These are phyloP conservation scores for Neuroterus valhalla DNA, from an alignment of 1,140 invertebrate genomes.

Conservation along the genomic window DNA sequence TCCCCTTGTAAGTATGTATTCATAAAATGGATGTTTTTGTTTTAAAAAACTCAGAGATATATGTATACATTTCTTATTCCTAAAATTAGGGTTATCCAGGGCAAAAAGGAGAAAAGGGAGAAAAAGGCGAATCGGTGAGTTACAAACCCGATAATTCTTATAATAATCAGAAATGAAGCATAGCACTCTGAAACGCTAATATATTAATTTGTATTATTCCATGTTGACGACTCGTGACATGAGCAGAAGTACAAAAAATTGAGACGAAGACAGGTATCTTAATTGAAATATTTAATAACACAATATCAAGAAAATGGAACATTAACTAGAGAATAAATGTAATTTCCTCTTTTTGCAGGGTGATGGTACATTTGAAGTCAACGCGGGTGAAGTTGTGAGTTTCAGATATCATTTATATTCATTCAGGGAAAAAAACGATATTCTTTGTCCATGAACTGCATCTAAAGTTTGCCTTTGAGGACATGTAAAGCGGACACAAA, in stretches of 20 bases:
- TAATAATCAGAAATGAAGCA: no score
- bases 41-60: slow-evolving; percentile 32
- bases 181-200: neutral
- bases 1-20: slow-evolving; percentile 56
- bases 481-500: no score
- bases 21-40: slow-evolving; percentile 31
- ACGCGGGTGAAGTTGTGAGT: slow-evolving; percentile 83
- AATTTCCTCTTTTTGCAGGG: slow-evolving; percentile 78
- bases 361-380: slow-evolving; percentile 84
- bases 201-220: slow-evolving; percentile 60
- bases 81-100: slow-evolving; percentile 87
- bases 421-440: no score
- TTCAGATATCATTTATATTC: slow-evolving; percentile 31
- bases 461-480: no score
- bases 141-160: neutral
- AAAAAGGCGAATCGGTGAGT: slow-evolving; percentile 94
- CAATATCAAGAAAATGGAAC: slow-evolving; percentile 19
- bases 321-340: slow-evolving; percentile 66
- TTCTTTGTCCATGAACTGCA: no score
- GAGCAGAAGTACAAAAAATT: slow-evolving; percentile 93
- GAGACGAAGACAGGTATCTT: slow-evolving; percentile 87
- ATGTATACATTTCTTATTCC: slow-evolving; percentile 31
- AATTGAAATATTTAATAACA: slow-evolving; percentile 45
- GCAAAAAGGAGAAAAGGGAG: slow-evolving; percentile 91
- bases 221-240: slow-evolving; percentile 55